Base-by-base conservation (phyloP, 37 sponge, comb jelly and placozoan genomes). In the Beroe forskalii region DNA sequence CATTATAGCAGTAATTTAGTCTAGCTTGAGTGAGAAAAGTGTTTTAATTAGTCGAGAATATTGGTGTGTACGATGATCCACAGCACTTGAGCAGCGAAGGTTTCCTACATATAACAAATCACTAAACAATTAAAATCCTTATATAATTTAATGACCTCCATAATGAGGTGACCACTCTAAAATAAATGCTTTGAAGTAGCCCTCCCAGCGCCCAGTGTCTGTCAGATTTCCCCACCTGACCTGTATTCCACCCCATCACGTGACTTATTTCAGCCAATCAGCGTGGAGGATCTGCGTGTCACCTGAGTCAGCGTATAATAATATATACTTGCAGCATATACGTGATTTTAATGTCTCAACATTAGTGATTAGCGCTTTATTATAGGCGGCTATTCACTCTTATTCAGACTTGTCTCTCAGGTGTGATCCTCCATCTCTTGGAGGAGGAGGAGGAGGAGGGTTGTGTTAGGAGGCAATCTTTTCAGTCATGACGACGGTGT, bases 111-210 rank as follows among this genome's bases (percentile, higher is more conserved):
- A 63, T 63, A n/a, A n/a, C 66, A 63, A 63, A 63, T 63, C 28
- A 63, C 66, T 30, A 63, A 63, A 63, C 66, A 63, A 63, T 63
- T 63, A 63, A 63, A 63, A 63, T 63, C 66, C 66, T 63, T 63
- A 63, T 63, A 63, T 63, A 63, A 63, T 63, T 63, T 63, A 63
- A 63, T 63, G 66, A 63, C 28, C 66, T n/a, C n/a, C 28, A 63
- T 63, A 63, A 63, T 63, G 66, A 63, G 66, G 66, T 63, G 66
- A 28, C 66, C 28, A 63, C 66, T 63, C 66, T 63, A 63, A 30
- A 30, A 63, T 63, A 63, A 63, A 24, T 63, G 66, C 66, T 63
- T 63, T 63, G 66, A 63, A 30, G 66, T 30, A 63, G 25, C 25
- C 66, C 66, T 63, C n/a, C 28, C n/a, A 30, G 20, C 66, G 66